These are phyloP conservation scores for Limnothrissa miodon DNA, from an alignment of 2,113 vertebrate genomes.

Conservation along the genomic window DNA sequence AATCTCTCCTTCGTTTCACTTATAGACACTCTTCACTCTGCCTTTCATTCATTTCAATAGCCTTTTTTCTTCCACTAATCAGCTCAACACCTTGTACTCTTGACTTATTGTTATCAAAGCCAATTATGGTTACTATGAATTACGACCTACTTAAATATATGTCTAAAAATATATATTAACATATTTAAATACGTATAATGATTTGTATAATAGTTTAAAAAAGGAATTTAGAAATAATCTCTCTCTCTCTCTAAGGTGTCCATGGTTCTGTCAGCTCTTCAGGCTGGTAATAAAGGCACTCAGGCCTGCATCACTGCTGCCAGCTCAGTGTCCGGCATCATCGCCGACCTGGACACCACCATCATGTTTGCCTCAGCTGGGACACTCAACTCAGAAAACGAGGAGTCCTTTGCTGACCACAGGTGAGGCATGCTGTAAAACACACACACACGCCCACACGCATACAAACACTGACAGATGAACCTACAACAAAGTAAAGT, in stretches of 20 bases:
- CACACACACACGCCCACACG: neutral
- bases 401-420: constrained; percentile 96
- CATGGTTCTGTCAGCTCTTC: constrained; percentile 91
- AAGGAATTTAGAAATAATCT: neutral
- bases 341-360: constrained; percentile 96
- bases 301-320: constrained; percentile 97
- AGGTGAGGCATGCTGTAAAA: constrained; percentile 76
- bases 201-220: too few species aligned
- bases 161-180: too few species aligned
- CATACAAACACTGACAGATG: neutral
- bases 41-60: neutral
- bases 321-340: constrained; percentile 93
- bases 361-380: constrained; percentile 99
- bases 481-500: neutral
- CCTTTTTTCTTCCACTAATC: too few species aligned
- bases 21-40: neutral
- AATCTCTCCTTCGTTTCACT: neutral
- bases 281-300: constrained; percentile 97
- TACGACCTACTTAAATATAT: too few species aligned
- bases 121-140: too few species aligned
- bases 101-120: too few species aligned
- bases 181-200: too few species aligned
- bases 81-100: neutral
- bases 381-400: constrained; percentile 91
- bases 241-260: constrained; percentile 78